Evolutionary conservation across 1,140 invertebrate species (phyloP).

Genomic region (Copidosoma floridanum): DNA sequence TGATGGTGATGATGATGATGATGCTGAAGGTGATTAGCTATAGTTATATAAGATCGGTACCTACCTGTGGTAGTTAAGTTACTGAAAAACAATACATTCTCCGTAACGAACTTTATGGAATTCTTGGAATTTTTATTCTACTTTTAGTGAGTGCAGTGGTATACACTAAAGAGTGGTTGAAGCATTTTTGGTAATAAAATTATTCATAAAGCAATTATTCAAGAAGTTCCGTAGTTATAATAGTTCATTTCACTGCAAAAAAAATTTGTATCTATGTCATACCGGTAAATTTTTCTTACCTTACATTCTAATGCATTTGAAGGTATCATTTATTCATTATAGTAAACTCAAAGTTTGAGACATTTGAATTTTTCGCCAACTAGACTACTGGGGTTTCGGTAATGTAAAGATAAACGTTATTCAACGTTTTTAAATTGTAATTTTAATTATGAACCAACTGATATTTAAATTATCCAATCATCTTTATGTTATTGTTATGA

Average conservation of each 20-base stretch:
- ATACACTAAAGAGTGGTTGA: constrained; percentile 38
- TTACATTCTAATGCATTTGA: too few relatives aligned
- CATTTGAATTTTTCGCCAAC: too few relatives aligned
- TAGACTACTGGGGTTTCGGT: too few relatives aligned
- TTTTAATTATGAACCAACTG: too few relatives aligned
- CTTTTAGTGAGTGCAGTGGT: constrained; percentile 32
- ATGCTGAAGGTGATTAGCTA: constrained; percentile 14
- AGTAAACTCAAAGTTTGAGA: too few relatives aligned
- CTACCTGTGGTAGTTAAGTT: constrained; percentile 34
- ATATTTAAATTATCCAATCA: too few relatives aligned
- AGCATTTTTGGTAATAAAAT: constrained; percentile 51
- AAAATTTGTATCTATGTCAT: background rate
- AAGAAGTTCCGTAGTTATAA: constrained; percentile 39
- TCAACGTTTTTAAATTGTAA: too few relatives aligned
- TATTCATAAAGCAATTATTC: constrained; percentile 44
- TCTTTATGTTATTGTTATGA: too few relatives aligned
- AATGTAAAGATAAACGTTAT: too few relatives aligned
- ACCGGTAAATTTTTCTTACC: constrained; percentile 7
- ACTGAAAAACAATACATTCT: too few relatives aligned
- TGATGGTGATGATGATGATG: constrained; percentile 1
- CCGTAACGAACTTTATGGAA: constrained; percentile 26
- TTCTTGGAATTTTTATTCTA: constrained; percentile 34
- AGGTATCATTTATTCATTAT: too few relatives aligned
- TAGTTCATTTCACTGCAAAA: constrained; percentile 33
- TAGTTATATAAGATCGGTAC: constrained; percentile 32